Conservation (phyloP, 2,888 invertebrate genomes). For the Diarsia dahlii region DNA sequence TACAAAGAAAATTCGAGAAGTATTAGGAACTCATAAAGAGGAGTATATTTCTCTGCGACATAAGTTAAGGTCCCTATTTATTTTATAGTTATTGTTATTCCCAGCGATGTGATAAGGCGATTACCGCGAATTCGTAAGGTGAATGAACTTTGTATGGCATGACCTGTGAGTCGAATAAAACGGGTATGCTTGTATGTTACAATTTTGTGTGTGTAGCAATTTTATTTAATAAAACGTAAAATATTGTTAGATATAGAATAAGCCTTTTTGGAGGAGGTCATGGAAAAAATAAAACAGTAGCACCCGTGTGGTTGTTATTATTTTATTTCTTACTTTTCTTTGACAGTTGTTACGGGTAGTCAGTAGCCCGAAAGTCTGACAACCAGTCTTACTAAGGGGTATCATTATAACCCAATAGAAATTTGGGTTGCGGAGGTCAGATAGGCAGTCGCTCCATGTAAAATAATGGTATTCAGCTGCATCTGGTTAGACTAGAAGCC, state of each 20-base stretch:
- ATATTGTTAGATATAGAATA: neutral
- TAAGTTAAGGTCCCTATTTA: slow-evolving; percentile 30
- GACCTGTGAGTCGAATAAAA: slow-evolving; percentile 43
- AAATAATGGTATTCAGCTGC: too few species aligned
- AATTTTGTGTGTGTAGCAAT: slow-evolving; percentile 21
- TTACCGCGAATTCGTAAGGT: slow-evolving; percentile 50
- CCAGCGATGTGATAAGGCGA: slow-evolving; percentile 50
- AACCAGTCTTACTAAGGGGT: too few species aligned
- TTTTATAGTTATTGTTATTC: slow-evolving; percentile 50
- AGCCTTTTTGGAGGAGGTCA: neutral
- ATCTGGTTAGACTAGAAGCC: too few species aligned
- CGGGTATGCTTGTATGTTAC: slow-evolving; percentile 17
- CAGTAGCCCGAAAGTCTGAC: too few species aligned
- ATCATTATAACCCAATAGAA: too few species aligned
- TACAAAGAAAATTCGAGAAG: neutral
- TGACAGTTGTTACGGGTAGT: too few species aligned
- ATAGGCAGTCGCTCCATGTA: too few species aligned
- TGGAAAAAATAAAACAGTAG: neutral
- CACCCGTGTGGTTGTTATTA: too few species aligned
- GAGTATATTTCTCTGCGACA: slow-evolving; percentile 5
- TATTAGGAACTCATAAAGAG: slow-evolving; percentile 31
- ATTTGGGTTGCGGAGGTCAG: too few species aligned
- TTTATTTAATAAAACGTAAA: neutral
- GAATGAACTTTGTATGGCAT: slow-evolving; percentile 42
- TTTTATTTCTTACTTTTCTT: too few species aligned